These are phyloP conservation scores for Crocodylus rhombifer DNA, from an alignment of 2,797 vertebrate species.

Conservation along the genomic window DNA sequence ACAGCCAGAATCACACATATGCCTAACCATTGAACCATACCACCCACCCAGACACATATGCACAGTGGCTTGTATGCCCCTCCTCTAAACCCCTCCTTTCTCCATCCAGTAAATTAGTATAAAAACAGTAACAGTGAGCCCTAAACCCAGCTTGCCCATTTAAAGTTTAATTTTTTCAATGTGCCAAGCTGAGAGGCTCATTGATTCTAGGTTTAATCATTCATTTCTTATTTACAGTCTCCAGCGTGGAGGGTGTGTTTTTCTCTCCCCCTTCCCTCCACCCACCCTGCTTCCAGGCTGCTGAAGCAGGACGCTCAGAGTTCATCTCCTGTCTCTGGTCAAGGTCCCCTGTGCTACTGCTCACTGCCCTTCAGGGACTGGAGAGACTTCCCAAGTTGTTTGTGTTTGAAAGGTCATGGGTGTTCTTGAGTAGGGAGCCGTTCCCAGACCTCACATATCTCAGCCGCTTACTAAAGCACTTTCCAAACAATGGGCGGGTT, in stretches of 20 bases:
- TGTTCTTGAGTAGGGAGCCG: neutral
- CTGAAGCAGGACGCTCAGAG: neutral
- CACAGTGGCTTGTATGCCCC: neutral
- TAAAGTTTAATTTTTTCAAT: constrained; percentile 67
- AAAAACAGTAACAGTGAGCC: neutral
- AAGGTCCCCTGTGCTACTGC: neutral
- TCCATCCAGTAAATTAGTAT: neutral
- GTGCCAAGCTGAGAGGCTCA: constrained; percentile 4
- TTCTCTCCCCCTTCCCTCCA: neutral
- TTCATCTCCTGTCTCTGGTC: neutral
- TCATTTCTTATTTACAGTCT: neutral
- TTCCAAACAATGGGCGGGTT: neutral
- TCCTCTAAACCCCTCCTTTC: no score
- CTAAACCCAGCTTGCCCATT: constrained; percentile 22
- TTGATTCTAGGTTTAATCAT: constrained; percentile 19
- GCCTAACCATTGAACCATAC: neutral
- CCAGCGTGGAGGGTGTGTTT: neutral
- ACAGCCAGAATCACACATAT: no score
- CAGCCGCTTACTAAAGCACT: neutral
- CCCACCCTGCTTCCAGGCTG: neutral
- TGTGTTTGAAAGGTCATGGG: neutral
- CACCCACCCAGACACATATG: neutral
- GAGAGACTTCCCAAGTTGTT: neutral
- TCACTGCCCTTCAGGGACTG: neutral
- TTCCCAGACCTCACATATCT: neutral